Evolutionary conservation across 2,888 invertebrate genomes (phyloP).

Genomic region (Eledona agricola): DNA sequence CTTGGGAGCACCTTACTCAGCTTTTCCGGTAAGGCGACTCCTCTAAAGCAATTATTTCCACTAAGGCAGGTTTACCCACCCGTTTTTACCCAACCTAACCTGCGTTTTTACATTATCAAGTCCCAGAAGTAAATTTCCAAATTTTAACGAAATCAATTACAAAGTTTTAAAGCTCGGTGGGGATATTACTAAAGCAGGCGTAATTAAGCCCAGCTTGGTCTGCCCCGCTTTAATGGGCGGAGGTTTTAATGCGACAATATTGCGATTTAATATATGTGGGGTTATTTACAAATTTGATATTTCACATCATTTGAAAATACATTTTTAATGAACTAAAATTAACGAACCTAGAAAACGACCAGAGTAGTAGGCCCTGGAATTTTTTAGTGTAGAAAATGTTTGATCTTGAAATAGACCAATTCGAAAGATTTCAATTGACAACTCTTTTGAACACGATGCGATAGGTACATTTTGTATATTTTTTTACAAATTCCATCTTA

Average conservation of each 20-base stretch:
- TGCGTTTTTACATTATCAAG: background rate
- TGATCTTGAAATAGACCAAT: too few relatives aligned
- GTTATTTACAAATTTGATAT: conserved; percentile 4
- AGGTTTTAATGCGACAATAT: conserved; percentile 8
- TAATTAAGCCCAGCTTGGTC: conserved; percentile 15
- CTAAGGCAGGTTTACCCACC: conserved; percentile 1
- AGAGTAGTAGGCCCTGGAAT: too few relatives aligned
- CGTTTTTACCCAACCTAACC: background rate
- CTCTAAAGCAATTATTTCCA: conserved; percentile 10
- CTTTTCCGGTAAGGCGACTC: conserved; percentile 10
- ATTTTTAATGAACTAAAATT: too few relatives aligned
- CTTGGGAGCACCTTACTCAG: conserved; percentile 28
- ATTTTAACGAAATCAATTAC: conserved; percentile 26
- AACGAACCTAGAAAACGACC: too few relatives aligned
- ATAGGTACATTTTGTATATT: too few relatives aligned
- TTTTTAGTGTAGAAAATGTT: too few relatives aligned
- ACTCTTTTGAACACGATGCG: too few relatives aligned
- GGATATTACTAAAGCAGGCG: conserved; percentile 7
- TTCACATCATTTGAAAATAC: too few relatives aligned
- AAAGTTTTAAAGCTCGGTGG: conserved; percentile 15
- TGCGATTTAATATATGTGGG: conserved; percentile 9
- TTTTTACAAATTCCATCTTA: too few relatives aligned
- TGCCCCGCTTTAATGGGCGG: conserved; percentile 9
- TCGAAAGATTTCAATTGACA: too few relatives aligned
- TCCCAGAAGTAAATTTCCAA: conserved; percentile 3